phyloP scores from a whole-genome alignment of 2,113 vertebrate genomes.

The Castor canadensis region DNA sequence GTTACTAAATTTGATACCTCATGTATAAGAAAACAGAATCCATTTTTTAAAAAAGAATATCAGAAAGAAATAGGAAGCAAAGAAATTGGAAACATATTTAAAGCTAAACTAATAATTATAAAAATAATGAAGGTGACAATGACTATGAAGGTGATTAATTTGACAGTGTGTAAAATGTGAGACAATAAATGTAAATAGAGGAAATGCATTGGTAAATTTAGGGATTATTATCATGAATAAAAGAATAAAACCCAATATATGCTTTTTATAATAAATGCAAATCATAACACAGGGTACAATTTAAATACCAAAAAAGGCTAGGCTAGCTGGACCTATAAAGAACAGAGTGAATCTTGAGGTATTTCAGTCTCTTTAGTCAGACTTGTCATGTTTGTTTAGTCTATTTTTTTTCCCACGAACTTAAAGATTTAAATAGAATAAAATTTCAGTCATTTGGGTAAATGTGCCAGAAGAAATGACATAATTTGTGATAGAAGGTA shows the following conservation, averaged over 20 bases:
- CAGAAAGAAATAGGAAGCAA: neutral
- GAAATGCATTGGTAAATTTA: neutral
- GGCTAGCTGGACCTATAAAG: neutral
- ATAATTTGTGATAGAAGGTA: neutral
- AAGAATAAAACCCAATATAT: neutral
- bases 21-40: neutral
- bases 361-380: neutral
- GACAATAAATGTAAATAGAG: constrained; percentile 21
- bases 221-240: neutral
- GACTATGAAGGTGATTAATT: neutral
- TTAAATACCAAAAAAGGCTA: neutral
- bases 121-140: neutral
- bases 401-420: neutral
- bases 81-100: neutral
- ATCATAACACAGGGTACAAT: neutral
- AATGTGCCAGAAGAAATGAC: neutral
- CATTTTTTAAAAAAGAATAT: neutral
- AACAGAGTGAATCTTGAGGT: neutral
- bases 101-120: neutral
- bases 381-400: neutral
- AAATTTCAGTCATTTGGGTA: neutral
- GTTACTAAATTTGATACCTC: neutral
- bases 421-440: neutral
- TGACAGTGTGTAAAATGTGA: too few species aligned
- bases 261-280: constrained; percentile 2